Evolutionary conservation across 2,888 invertebrate species (phyloP), one percentile per base, ranked within the genome.

Genomic region (Pheosia gnoma): DNA sequence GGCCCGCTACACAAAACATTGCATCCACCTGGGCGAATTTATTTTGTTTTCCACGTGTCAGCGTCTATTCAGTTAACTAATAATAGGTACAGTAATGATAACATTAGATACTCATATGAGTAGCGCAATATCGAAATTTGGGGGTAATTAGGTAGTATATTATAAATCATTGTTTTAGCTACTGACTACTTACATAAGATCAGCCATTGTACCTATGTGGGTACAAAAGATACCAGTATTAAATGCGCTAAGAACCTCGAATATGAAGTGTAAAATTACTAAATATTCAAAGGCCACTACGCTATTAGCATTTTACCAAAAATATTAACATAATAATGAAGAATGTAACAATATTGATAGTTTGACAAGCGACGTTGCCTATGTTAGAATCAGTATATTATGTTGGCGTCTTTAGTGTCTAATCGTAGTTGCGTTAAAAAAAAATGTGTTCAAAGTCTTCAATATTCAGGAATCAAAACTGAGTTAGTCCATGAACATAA

Each of bases 291-390:
- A 67, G 66, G 63, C 56, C 72, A 69, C 59, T 57, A 53, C 62
- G 62, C 60, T 63, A 63, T 65, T 55, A 55, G 39, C 38, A 55
- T 57, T 67, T 68, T 61, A 52, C 47, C 59, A 67, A 62, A 63
- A 66, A 68, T 51, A 51, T 72, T 71, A 67, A 53, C 65, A 66
- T 68, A 67, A 65, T 67, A 69, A 68, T 66, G 36, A 53, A 65
- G 64, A 58, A 60, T 62, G 41, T 57, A 65, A 60, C 51, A 61
- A 61, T 9, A 49, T 62, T 56, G 41, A 45, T 52, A 43, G 47
- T 47, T 47, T 5, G 25, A 47, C 47, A 47, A 2, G n/a, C 4
- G n/a, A 4, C 11, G 11, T n/a, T 47, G 47, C 11, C 47, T n/a
- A 47, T n/a, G 47, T 47, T 47, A 4, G 11, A 11, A 47, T n/a